Evolutionary conservation across 2,797 vertebrate genomes (phyloP), one percentile per base, ranked within the genome.

Genomic region (Allobates femoralis): DNA sequence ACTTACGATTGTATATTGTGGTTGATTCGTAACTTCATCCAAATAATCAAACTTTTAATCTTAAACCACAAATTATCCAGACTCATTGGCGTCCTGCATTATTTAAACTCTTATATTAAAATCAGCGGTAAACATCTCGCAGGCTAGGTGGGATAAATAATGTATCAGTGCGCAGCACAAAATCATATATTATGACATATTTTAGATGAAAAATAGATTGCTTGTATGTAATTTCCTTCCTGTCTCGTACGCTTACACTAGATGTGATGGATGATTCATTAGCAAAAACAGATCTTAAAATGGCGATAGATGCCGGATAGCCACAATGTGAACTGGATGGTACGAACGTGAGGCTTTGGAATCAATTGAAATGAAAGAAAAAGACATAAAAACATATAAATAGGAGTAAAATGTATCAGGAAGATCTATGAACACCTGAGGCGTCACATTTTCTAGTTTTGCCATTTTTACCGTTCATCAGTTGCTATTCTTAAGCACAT

Each of bases 261-360:
- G 86, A 81, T 56, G 74, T 88, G 86, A 88, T 88, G 85, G 83
- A 88, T 88, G 86, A 85, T 75, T 88, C 83, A 88, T 88, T 88
- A 88, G 83, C 32, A 81, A 88, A 81, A 81, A 81, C 78, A 77
- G 83, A 85, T 88, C 77, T 85, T 26, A 76, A 66, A 79, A 56
- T 51, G 26, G 34, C 56, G 76, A 88, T 64, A 51, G 50, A 69
- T 81, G 58, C 69, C 75, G 69, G 34, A 46, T 80, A 69, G 34
- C 56, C 11, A 62, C 23, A 11, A 11, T 16, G 16, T n/a, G 50
- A 62, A 71, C 77, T 46, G 46, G 28, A 23, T 76, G 46, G 79
- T 77, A 46, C 23, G 50, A 18, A 55, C 5, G 74, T 16, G 51
- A 79, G 12, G 53, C 23, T 51, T 79, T 46, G 16, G 19, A 80